phyloP scores from a whole-genome alignment of 2,888 invertebrate species.

The Synergus laeviventris region DNA sequence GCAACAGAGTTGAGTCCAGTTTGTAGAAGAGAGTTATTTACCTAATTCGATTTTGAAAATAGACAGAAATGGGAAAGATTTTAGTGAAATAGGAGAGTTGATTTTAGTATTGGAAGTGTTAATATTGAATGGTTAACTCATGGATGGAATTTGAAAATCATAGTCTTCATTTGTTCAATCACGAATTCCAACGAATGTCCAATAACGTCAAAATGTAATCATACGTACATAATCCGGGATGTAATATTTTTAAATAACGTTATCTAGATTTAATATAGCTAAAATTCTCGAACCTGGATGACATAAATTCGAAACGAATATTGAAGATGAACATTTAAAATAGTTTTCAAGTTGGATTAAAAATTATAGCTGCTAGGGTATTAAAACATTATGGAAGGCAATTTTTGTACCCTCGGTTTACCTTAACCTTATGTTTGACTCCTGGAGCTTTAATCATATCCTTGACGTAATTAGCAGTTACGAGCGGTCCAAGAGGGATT shows the following conservation, averaged over 20 bases:
- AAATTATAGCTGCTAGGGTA: neutral
- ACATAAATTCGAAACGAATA: no score
- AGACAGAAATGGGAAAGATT: neutral
- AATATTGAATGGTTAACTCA: conserved; percentile 15
- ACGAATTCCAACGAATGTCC: conserved; percentile 29
- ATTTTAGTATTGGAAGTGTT: neutral
- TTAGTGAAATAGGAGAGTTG: neutral
- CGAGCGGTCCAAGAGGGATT: conserved; percentile 54
- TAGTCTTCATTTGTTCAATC: conserved; percentile 35
- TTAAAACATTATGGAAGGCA: neutral
- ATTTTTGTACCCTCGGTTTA: neutral
- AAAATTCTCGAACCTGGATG: no score
- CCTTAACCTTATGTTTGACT: conserved; percentile 35
- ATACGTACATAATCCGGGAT: conserved; percentile 20
- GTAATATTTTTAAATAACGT: conserved; percentile 27
- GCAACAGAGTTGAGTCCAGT: neutral
- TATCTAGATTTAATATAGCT: no score
- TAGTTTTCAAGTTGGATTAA: neutral
- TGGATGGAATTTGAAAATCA: conserved; percentile 8
- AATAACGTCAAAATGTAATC: conserved; percentile 32
- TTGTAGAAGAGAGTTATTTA: neutral
- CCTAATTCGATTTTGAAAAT: neutral
- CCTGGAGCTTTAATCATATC: conserved; percentile 62
- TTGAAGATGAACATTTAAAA: no score
- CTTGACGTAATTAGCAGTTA: conserved; percentile 57